A percentile compares a stretch with the other conserved stretches of the same genome.
These are phyloP conservation scores for Iselma pallidipennis DNA, from an alignment of 2,888 invertebrate species.

Conservation along the genomic window DNA sequence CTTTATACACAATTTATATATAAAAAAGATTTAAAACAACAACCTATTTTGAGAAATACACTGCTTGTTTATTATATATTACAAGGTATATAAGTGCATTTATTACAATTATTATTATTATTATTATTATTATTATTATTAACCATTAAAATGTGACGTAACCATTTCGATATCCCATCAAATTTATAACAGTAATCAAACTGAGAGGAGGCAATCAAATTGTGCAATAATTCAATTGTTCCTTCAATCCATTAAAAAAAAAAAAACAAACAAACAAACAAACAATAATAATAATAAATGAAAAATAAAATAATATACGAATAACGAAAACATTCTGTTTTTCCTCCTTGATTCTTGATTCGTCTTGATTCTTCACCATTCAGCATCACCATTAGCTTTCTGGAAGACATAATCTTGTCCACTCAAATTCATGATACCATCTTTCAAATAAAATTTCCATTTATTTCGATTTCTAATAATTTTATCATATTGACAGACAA, in stretches of 20 bases:
- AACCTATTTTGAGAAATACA: neutral
- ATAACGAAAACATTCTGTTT: too few relatives aligned
- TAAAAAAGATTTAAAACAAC: conserved; percentile 3
- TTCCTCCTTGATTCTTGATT: neutral
- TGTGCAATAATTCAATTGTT: too few relatives aligned
- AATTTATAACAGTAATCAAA: too few relatives aligned
- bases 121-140: too few relatives aligned
- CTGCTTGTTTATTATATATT: too few relatives aligned
- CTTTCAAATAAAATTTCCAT: conserved; percentile 99
- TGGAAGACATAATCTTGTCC: conserved; percentile 99
- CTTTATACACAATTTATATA: conserved; percentile 11
- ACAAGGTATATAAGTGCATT: neutral
- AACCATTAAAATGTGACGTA: too few relatives aligned
- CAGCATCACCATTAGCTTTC: conserved; percentile 98
- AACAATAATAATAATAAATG: too few relatives aligned
- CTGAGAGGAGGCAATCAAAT: too few relatives aligned
- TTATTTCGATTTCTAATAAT: conserved; percentile 97
- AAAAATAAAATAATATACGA: neutral
- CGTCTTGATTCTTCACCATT: conserved; percentile 74
- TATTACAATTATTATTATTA: too few relatives aligned
- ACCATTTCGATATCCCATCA: too few relatives aligned
- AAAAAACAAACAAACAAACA: too few relatives aligned
- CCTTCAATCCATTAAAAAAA: too few relatives aligned
- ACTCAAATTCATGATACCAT: conserved; percentile 98
- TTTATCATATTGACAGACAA: conserved; percentile 99